Evolutionary conservation across 2,797 vertebrate species (phyloP).

Genomic region (Pantherophis vulpinus): DNA sequence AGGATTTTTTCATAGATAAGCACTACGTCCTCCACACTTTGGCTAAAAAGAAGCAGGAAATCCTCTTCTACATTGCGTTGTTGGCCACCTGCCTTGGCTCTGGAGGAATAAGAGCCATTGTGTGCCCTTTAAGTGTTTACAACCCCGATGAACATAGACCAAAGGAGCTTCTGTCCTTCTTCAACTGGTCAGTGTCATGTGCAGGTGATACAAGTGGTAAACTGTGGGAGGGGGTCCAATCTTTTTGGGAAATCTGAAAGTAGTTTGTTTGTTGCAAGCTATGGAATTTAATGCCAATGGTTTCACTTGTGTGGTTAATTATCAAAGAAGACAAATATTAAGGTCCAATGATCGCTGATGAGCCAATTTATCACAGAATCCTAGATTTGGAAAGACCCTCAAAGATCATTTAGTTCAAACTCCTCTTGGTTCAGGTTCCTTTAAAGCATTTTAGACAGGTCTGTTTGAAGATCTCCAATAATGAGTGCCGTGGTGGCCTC

Average conservation of each 20-base stretch:
- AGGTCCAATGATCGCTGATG: neutral
- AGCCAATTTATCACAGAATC: neutral
- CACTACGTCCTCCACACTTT: conserved; percentile 76
- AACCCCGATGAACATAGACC: conserved; percentile 75
- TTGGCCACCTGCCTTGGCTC: conserved; percentile 82
- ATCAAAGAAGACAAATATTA: neutral
- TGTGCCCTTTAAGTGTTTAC: conserved; percentile 84
- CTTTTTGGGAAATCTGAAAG: neutral
- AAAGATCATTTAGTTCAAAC: neutral
- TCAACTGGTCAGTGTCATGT: conserved; percentile 83
- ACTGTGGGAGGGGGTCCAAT: rapidly evolving
- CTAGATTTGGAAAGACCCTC: neutral
- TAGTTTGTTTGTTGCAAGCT: neutral
- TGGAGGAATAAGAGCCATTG: conserved; percentile 84
- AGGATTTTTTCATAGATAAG: conserved; percentile 82
- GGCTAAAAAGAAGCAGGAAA: conserved; percentile 75
- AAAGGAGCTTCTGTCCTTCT: conserved; percentile 83
- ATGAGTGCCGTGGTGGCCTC: too few relatives aligned
- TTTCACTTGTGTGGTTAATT: neutral
- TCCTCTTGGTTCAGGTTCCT: neutral
- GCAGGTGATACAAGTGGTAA: neutral
- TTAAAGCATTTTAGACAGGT: neutral
- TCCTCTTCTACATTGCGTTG: conserved; percentile 83
- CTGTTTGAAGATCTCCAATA: neutral
- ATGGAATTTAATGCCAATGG: neutral